Base-by-base conservation (phyloP, 2,797 vertebrate genomes). In the Dendrocincla fuliginosa region DNA sequence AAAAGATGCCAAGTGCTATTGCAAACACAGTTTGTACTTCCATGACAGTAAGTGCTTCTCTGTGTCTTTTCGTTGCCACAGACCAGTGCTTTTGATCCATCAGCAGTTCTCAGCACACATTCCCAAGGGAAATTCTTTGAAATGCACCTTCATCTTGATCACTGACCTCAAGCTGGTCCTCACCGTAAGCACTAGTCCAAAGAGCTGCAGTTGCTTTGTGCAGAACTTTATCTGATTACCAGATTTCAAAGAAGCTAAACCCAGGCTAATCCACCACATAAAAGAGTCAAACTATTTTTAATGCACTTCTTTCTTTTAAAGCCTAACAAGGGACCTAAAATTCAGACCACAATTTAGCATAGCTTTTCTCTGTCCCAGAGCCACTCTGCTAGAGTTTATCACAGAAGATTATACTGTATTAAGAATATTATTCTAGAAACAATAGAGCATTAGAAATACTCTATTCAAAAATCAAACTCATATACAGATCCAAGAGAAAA, bases 81-180 rank as follows among this genome's bases (percentile, higher is more conserved):
- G 79, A 92, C 44, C 86, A 94, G 55, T 0, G 25, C 93, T 95
- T 97, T 92, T 97, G 96, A 97, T 97, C 97, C 95, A 92, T 96
- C 84, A 96, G 90, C 95, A 90, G 81, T 64, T 93, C 86, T 89
- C 37, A 10, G 95, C 16, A 14, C 87, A 91, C 95, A 90, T 97
- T 97, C 96, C 97, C 94, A 79, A 93, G 93, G 91, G 95, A 96
- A 97, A 91, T 92, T 96, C 96, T 97, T 98, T 98, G 97, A 98
- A 98, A 97, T 90, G 68, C 95, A 97, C 96, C 97, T 97, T 95
- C 94, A 95, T 97, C 96, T 97, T 96, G 94, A 98, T 97, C 89
- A 85, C 96, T 97, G 91, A 93, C 95, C 96, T 95, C 79, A 93
- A 92, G 92, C 86, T 97, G 94, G 96, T 95, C 94, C 37, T 17